Base-by-base conservation (phyloP, 2,888 invertebrate genomes). In the Philhelius pedissequus region DNA sequence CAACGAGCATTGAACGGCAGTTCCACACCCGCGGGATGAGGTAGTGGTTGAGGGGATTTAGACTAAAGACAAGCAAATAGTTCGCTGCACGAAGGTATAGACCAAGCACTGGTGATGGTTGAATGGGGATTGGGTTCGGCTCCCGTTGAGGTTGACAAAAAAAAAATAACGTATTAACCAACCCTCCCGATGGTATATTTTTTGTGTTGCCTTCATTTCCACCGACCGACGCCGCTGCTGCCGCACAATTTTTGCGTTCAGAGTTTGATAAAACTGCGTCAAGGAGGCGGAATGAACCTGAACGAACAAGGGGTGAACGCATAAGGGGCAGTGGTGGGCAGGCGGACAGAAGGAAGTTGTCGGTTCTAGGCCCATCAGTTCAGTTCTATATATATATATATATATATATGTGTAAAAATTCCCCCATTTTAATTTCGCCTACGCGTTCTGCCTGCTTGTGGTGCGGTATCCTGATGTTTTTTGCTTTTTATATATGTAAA, bases 201-300 rank as follows among this genome's bases (percentile, higher is more conserved):
- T 82, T 79, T 79, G 83, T 70, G 38, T 30, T 52, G 66, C 68
- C 62, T 54, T 56, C 45, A 54, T 66, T 76, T 71, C 71, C 35
- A 80, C 66, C n/a, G n/a, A n/a, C n/a, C n/a, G n/a, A n/a, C n/a
- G n/a, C n/a, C n/a, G n/a, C n/a, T n/a, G n/a, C n/a, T n/a, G n/a
- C n/a, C 71, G 56, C 60, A 80, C 68, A 80, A 84, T 84, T 84
- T 84, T 84, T 84, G 84, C 84, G 75, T 80, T 84, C 70, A 64
- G 62, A 27, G 83, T 79, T 84, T 84, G 83, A 75, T 84, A 79
- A 79, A 84, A 80, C 83, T 84, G 75, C 84, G 80, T 84, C 56
- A 66, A 68, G 38, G 38, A 38, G 52, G 30, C 22, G 15, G 20
- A 52, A 68, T 68, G 52, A 35, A 40, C 50, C n/a, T n/a, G 32